Conservation (phyloP, 1,140 invertebrate genomes). For the Procambarus virginalis region DNA sequence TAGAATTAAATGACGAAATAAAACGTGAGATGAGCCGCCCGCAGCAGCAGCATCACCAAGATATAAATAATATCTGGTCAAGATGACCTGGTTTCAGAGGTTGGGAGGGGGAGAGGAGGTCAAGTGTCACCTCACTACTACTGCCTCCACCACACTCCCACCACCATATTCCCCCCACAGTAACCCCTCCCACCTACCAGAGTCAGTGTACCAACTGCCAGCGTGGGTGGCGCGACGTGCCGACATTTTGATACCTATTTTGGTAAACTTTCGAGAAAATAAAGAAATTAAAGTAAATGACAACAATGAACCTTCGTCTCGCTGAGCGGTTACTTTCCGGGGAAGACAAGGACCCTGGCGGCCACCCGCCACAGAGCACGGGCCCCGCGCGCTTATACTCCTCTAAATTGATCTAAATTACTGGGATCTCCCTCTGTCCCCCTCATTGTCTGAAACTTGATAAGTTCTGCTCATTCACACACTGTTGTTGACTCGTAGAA, state of each 20-base stretch:
- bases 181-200: constrained; percentile 25
- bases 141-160: neutral
- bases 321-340: neutral
- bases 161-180: neutral
- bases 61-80: neutral
- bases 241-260: constrained; percentile 68
- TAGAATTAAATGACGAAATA: too few relatives aligned
- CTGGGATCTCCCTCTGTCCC: too few relatives aligned
- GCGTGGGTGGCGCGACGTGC: constrained; percentile 76
- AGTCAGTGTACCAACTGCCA: constrained; percentile 77
- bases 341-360: too few relatives aligned
- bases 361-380: too few relatives aligned
- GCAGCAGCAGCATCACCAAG: neutral
- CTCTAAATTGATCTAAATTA: too few relatives aligned
- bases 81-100: neutral
- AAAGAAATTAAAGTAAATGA: constrained; percentile 62
- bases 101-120: neutral
- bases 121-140: neutral
- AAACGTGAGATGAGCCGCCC: neutral
- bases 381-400: too few relatives aligned
- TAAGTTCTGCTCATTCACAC: too few relatives aligned
- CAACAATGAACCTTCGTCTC: constrained; percentile 49
- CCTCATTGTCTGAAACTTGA: too few relatives aligned
- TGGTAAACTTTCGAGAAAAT: constrained; percentile 59
- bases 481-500: too few relatives aligned